A percentile compares a stretch with the other conserved stretches of the same genome.
Evolutionary conservation across 2,797 vertebrate species (phyloP).

Genomic region (Hydrocynus forskahlii): DNA sequence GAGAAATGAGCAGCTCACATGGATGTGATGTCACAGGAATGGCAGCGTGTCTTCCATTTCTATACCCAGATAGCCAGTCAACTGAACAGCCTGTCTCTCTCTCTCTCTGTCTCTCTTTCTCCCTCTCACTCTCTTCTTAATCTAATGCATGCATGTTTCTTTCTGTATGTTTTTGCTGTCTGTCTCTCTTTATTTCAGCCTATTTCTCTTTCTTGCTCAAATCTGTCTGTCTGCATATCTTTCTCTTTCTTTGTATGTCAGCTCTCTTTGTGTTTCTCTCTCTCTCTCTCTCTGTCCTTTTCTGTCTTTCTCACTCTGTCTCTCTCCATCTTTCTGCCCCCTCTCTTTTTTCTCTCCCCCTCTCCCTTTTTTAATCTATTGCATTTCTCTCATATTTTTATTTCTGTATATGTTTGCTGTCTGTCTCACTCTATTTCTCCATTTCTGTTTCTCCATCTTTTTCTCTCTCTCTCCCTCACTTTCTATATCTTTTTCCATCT

Average conservation of each 20-base stretch:
- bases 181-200: too few species aligned
- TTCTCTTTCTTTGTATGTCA: too few species aligned
- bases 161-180: too few species aligned
- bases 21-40: background rate
- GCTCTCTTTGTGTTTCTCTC: too few species aligned
- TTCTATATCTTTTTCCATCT: too few species aligned
- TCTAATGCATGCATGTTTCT: background rate
- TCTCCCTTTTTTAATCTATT: background rate
- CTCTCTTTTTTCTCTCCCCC: background rate
- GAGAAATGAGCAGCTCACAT: slow-evolving; percentile 31
- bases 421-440: background rate
- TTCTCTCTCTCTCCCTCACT: background rate
- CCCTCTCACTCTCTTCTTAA: background rate
- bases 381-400: background rate
- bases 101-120: background rate
- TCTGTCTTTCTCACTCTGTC: too few species aligned
- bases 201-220: too few species aligned
- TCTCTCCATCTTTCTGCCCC: too few species aligned
- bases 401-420: background rate
- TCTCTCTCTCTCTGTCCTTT: too few species aligned
- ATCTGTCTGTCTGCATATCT: too few species aligned
- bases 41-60: background rate
- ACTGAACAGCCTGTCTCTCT: background rate
- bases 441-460: background rate
- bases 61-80: background rate